Evolutionary conservation across 1,140 invertebrate genomes (phyloP).

Genomic region (Heterodera carotae): DNA sequence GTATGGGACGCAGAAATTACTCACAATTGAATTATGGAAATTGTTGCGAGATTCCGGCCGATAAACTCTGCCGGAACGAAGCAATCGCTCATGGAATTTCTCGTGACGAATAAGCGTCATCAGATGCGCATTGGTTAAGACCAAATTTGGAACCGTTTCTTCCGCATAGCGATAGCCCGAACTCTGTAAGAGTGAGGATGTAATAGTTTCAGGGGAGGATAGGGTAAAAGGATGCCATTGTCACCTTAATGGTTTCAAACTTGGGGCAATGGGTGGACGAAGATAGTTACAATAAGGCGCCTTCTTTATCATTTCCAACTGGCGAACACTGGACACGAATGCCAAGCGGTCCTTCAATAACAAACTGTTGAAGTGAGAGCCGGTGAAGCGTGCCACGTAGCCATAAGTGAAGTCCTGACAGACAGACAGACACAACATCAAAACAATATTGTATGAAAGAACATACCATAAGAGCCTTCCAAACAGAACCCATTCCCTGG

Average conservation of each 20-base stretch:
- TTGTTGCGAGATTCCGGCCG: conserved; percentile 6
- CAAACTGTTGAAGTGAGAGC: conserved; percentile 71
- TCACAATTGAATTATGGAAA: conserved; percentile 59
- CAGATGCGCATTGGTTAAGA: conserved; percentile 51
- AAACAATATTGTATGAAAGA: neutral
- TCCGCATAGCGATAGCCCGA: conserved; percentile 60
- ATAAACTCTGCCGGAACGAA: conserved; percentile 21
- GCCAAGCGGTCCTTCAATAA: conserved; percentile 88
- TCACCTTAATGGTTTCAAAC: conserved; percentile 83
- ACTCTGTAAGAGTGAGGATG: conserved; percentile 35
- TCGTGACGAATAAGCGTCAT: conserved; percentile 57
- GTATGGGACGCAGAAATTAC: neutral
- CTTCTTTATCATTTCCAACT: conserved; percentile 92
- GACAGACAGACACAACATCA: conserved; percentile 7
- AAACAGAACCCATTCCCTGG: conserved; percentile 28
- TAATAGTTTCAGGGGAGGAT: no score
- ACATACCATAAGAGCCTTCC: conserved; percentile 11
- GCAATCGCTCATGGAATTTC: conserved; percentile 22
- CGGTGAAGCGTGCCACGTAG: conserved; percentile 66
- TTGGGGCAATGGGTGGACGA: conserved; percentile 91
- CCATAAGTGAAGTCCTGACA: conserved; percentile 64
- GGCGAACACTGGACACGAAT: conserved; percentile 95
- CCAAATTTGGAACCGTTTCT: conserved; percentile 53
- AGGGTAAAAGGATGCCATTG: no score
- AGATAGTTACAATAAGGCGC: conserved; percentile 97